These are phyloP conservation scores for Zaprionus camerounensis DNA, from an alignment of 1,140 invertebrate genomes.

Conservation along the genomic window DNA sequence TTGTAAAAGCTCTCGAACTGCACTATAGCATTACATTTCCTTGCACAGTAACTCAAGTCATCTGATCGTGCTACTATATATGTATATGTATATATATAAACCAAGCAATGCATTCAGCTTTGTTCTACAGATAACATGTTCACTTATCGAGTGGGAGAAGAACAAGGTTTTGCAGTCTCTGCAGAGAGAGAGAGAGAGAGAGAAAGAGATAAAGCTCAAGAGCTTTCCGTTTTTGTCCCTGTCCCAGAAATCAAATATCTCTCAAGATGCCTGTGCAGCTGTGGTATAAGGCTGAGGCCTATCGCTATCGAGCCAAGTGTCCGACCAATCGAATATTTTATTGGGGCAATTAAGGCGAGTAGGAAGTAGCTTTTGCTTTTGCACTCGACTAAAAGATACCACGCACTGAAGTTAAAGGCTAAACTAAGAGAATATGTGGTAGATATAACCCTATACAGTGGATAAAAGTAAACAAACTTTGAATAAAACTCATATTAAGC, in stretches of 20 bases:
- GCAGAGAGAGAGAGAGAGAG: not conserved
- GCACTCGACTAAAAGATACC: not conserved
- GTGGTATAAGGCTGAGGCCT: not conserved
- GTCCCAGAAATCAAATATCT: not conserved
- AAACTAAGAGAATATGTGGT: not conserved
- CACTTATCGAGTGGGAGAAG: not conserved
- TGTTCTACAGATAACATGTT: conserved; percentile 1
- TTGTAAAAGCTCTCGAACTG: no score
- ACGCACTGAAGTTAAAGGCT: not conserved
- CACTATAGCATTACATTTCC: no score
- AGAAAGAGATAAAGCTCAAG: not conserved
- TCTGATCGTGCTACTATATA: no score
- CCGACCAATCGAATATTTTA: not conserved
- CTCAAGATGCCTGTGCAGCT: not conserved
- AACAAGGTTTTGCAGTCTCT: not conserved
- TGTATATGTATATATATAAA: no score
- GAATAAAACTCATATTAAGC: no score
- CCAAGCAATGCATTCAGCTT: not conserved
- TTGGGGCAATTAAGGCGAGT: not conserved
- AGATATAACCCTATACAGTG: not conserved
- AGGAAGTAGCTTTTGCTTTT: not conserved
- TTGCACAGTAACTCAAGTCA: no score
- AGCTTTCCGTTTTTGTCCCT: not conserved
- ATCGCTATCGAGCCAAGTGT: not conserved
- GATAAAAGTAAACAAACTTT: no score